A percentile compares a stretch with the other conserved stretches of the same genome.
Evolutionary conservation across 2,888 invertebrate genomes (phyloP).

Genomic region (Agrypnus murinus): DNA sequence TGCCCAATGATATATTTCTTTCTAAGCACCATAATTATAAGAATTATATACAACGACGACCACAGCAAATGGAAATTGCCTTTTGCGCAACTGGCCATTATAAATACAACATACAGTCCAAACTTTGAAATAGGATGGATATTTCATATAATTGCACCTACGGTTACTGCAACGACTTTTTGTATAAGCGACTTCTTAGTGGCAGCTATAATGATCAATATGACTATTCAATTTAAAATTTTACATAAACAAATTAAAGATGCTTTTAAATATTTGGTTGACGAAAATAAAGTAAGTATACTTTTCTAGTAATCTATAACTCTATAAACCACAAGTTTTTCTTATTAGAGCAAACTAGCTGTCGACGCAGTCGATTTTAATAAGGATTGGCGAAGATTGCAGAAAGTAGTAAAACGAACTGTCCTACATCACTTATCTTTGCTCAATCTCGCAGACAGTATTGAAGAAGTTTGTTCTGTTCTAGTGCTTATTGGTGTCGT

Average conservation of each 20-base stretch:
- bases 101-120: conserved; percentile 36
- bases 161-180: conserved; percentile 5
- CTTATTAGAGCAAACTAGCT: too few relatives aligned
- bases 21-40: background rate
- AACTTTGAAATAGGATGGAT: conserved; percentile 42
- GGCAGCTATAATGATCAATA: conserved; percentile 13
- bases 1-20: background rate
- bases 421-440: background rate
- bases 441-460: background rate
- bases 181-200: conserved; percentile 13
- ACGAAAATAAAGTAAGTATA: background rate
- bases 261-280: background rate
- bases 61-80: conserved; percentile 29
- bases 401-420: too few relatives aligned
- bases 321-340: too few relatives aligned
- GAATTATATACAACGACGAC: conserved; percentile 6
- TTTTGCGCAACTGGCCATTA: conserved; percentile 28
- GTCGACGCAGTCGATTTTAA: background rate
- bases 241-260: background rate
- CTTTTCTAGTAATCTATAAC: background rate
- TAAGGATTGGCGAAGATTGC: background rate
- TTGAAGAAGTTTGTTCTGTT: conserved; percentile 4
- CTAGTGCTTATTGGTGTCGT: background rate
- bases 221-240: conserved; percentile 29
- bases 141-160: conserved; percentile 9